A percentile compares a stretch with the other conserved stretches of the same genome.
Evolutionary conservation across 2,113 vertebrate species (phyloP).

Genomic region (Candoia aspera): DNA sequence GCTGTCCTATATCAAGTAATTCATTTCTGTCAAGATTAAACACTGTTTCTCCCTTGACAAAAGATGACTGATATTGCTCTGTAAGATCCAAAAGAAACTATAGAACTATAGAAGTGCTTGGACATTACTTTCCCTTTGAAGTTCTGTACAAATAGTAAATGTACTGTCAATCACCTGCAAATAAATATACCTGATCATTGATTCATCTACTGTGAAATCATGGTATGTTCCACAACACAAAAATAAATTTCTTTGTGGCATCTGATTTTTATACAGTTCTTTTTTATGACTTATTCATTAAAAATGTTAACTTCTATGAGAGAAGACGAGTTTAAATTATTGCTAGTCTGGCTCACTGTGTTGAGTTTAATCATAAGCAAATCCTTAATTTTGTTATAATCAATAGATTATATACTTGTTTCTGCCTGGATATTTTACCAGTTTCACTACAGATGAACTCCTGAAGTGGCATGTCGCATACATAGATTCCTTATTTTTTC

Average conservation of each 20-base stretch:
- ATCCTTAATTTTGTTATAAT: background rate
- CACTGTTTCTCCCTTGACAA: conserved; percentile 67
- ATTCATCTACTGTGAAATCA: background rate
- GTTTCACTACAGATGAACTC: conserved; percentile 40
- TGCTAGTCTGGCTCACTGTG: background rate
- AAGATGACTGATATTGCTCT: conserved; percentile 77
- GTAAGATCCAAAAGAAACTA: conserved; percentile 61
- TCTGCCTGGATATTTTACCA: conserved; percentile 1
- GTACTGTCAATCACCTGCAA: background rate
- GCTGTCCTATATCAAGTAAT: conserved; percentile 77
- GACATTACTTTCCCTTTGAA: conserved; percentile 28
- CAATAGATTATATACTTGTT: conserved; percentile 30
- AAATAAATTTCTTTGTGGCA: background rate
- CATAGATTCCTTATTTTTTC: conserved; percentile 41
- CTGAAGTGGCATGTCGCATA: conserved; percentile 61
- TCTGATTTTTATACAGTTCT: background rate
- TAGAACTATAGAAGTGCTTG: conserved; percentile 68
- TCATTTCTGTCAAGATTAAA: conserved; percentile 84
- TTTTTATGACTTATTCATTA: background rate
- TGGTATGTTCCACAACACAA: background rate
- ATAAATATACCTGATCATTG: background rate
- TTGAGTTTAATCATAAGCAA: conserved; percentile 34
- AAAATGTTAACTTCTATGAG: background rate
- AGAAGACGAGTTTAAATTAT: background rate
- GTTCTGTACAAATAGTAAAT: background rate